phyloP scores from a whole-genome alignment of 2,113 vertebrate genomes.

The Myrmecobius fasciatus region DNA sequence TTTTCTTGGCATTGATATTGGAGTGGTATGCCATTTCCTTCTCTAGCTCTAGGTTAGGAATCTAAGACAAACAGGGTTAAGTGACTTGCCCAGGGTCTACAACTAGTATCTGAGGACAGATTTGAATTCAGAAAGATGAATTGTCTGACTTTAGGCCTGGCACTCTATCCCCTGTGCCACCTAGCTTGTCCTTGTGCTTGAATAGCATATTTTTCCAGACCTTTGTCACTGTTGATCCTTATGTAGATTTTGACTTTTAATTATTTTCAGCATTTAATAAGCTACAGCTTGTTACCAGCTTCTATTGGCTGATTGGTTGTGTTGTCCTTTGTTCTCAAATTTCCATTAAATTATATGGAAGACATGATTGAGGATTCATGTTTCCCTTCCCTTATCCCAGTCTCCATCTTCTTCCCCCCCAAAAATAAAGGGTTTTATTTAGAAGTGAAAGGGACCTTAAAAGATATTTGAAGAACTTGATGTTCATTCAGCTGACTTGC shows the following conservation, averaged over 20 bases:
- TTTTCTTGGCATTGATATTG: no score
- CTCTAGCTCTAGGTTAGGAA: no score
- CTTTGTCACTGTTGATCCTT: background rate
- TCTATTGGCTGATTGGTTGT: background rate
- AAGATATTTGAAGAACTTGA: background rate
- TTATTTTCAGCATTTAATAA: constrained; percentile 31
- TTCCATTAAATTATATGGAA: background rate
- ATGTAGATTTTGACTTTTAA: constrained; percentile 50
- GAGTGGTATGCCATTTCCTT: no score
- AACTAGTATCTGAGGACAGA: no score
- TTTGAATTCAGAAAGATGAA: no score
- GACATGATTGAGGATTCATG: background rate
- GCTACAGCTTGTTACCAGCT: constrained; percentile 10
- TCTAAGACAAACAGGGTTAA: no score
- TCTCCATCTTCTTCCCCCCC: no score
- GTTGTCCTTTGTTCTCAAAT: no score
- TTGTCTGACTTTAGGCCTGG: no score
- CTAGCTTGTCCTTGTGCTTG: background rate
- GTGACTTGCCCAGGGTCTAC: no score
- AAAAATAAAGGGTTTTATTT: background rate
- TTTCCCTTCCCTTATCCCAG: background rate
- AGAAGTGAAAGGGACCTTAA: background rate
- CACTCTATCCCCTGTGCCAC: no score
- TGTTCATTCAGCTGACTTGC: background rate
- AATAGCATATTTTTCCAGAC: constrained; percentile 28